Evolutionary conservation across 1,140 invertebrate genomes (phyloP).

Genomic region (Zaprionus tsacasi): DNA sequence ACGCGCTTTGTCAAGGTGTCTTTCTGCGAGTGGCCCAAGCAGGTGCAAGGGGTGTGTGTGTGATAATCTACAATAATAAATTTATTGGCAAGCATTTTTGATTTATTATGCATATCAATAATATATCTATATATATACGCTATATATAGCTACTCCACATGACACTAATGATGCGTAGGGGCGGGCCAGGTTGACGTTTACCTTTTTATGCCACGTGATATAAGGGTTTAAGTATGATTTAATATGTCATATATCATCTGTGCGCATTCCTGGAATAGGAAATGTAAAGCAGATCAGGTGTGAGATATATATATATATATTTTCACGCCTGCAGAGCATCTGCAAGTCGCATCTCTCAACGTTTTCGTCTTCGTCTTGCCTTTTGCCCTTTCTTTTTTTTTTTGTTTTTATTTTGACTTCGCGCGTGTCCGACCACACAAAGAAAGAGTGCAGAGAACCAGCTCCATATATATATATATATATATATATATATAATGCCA

Average conservation of each 20-base stretch:
- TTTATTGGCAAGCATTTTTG: slow-evolving; percentile 80
- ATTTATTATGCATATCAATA: slow-evolving; percentile 79
- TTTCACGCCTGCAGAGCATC: not conserved
- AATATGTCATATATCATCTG: not conserved
- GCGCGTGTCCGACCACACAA: slow-evolving; percentile 34
- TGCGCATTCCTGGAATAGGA: not conserved
- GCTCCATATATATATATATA: too few relatives aligned
- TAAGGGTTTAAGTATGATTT: not conserved
- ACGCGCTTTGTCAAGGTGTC: slow-evolving; percentile 5
- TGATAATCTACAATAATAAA: slow-evolving; percentile 80
- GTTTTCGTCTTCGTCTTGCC: not conserved
- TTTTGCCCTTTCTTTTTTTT: slow-evolving; percentile 5
- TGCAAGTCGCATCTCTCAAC: not conserved
- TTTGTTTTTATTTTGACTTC: slow-evolving; percentile 16
- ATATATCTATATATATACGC: slow-evolving; percentile 40
- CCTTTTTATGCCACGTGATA: slow-evolving; percentile 38
- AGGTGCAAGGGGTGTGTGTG: slow-evolving; percentile 1
- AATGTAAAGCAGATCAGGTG: not conserved
- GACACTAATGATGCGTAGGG: slow-evolving; percentile 73
- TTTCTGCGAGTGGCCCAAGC: slow-evolving; percentile 7
- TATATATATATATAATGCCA: slow-evolving; percentile 28
- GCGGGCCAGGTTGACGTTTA: slow-evolving; percentile 55
- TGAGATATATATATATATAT: not conserved
- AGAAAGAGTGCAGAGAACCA: slow-evolving; percentile 28
- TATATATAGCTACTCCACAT: slow-evolving; percentile 55